A percentile compares a stretch with the other conserved stretches of the same genome.
These are phyloP conservation scores for Pleuronectes platessa DNA, from an alignment of 2,113 vertebrate genomes.

Conservation along the genomic window DNA sequence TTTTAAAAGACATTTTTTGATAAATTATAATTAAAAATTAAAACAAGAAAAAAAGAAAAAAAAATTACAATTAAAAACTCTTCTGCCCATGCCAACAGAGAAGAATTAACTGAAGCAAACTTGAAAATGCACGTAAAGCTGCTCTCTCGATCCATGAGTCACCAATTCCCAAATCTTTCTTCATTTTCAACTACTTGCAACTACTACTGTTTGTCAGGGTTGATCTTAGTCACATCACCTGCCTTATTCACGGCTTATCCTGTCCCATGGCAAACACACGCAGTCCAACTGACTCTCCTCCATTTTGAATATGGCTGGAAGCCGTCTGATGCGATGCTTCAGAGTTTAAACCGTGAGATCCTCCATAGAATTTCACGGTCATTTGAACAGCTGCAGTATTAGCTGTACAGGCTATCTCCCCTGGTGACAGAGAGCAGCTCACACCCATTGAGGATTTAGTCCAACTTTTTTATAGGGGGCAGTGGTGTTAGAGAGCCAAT, in stretches of 20 bases:
- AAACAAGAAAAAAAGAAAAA: too few species aligned
- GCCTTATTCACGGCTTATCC: conserved; percentile 15
- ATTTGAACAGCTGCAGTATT: conserved; percentile 45
- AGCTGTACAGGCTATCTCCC: conserved; percentile 21
- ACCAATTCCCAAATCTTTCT: conserved; percentile 16
- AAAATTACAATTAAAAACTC: background rate
- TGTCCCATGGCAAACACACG: background rate
- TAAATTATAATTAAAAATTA: too few species aligned
- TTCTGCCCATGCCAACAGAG: background rate
- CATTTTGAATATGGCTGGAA: conserved; percentile 16
- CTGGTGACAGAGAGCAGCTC: conserved; percentile 44
- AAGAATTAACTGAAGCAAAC: background rate
- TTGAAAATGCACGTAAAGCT: background rate
- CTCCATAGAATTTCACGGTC: conserved; percentile 24
- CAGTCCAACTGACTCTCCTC: background rate
- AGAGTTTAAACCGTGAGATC: conserved; percentile 28
- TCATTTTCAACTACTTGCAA: conserved; percentile 14
- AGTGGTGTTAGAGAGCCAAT: conserved; percentile 38
- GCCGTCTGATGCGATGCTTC: conserved; percentile 22
- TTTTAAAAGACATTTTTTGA: too few species aligned
- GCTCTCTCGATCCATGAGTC: background rate
- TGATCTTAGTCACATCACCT: conserved; percentile 1
- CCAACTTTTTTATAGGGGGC: conserved; percentile 2
- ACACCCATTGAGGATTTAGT: conserved; percentile 40
- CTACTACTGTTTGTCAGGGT: background rate